These are phyloP conservation scores for Aspidiotus rigidus DNA, from an alignment of 2,888 invertebrate species.

Conservation along the genomic window DNA sequence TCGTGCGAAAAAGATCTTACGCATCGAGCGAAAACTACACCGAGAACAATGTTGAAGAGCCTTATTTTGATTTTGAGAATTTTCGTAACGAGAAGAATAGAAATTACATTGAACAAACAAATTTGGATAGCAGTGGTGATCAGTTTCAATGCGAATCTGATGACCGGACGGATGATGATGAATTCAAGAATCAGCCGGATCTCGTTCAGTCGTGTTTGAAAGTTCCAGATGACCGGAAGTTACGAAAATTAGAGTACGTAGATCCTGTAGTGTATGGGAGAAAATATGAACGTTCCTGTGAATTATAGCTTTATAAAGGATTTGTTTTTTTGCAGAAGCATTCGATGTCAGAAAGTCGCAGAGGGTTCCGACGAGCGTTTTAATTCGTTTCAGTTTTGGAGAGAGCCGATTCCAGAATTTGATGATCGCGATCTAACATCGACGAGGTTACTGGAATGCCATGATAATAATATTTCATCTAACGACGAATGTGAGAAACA, in stretches of 20 bases:
- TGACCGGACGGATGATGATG: background rate
- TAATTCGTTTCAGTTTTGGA: conserved; percentile 49
- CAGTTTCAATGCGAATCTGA: background rate
- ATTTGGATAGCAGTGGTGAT: too few species aligned
- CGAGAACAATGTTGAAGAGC: background rate
- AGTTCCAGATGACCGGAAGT: too few species aligned
- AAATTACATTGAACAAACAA: too few species aligned
- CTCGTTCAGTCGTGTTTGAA: conserved; percentile 24
- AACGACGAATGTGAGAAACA: too few species aligned
- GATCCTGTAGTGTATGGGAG: too few species aligned
- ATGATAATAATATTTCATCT: background rate
- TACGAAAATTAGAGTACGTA: too few species aligned
- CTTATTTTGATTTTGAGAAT: too few species aligned
- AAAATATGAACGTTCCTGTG: too few species aligned
- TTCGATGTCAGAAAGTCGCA: background rate
- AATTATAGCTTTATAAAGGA: too few species aligned
- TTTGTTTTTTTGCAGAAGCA: too few species aligned
- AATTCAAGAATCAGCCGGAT: conserved; percentile 28
- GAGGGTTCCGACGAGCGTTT: conserved; percentile 38
- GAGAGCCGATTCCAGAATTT: conserved; percentile 47
- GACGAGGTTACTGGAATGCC: background rate
- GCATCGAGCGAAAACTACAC: background rate
- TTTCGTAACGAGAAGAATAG: too few species aligned
- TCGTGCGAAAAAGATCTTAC: too few species aligned
- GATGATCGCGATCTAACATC: conserved; percentile 37